A percentile compares a stretch with the other conserved stretches of the same genome.
Evolutionary conservation across 2,888 invertebrate genomes (phyloP).

Genomic region (Synergus japonicus): DNA sequence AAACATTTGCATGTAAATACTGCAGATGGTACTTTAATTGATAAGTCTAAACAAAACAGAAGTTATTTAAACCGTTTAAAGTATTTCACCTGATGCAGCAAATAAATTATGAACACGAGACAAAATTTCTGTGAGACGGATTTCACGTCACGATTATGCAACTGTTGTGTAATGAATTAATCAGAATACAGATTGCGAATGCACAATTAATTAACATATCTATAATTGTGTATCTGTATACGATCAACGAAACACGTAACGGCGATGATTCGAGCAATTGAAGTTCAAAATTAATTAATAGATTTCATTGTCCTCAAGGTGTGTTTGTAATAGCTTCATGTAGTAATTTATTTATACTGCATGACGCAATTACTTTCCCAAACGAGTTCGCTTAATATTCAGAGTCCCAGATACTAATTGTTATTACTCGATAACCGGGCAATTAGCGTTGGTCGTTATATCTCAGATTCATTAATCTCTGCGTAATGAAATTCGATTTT

Average conservation of each 20-base stretch:
- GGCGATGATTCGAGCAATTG: background rate
- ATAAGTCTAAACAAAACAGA: background rate
- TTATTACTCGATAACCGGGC: conserved; percentile 50
- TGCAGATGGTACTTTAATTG: background rate
- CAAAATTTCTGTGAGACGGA: conserved; percentile 16
- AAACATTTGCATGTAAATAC: too few species aligned
- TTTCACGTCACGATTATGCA: conserved; percentile 9
- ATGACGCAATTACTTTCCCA: conserved; percentile 42
- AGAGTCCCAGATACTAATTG: conserved; percentile 53
- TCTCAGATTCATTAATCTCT: conserved; percentile 43
- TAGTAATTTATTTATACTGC: conserved; percentile 51
- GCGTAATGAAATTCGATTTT: background rate
- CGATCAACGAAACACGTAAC: background rate
- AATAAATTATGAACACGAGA: conserved; percentile 18
- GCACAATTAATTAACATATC: conserved; percentile 12
- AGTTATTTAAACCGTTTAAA: conserved; percentile 5
- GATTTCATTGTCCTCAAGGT: conserved; percentile 16
- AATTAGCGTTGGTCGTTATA: conserved; percentile 47
- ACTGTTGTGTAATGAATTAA: background rate
- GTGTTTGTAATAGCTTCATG: conserved; percentile 7
- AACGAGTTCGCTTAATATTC: conserved; percentile 52
- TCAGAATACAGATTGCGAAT: conserved; percentile 22
- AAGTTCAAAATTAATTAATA: conserved; percentile 8
- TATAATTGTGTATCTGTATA: background rate
- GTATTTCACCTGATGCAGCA: background rate